phyloP scores from a whole-genome alignment of 1,140 invertebrate genomes.

The Drosophila punjabiensis region DNA sequence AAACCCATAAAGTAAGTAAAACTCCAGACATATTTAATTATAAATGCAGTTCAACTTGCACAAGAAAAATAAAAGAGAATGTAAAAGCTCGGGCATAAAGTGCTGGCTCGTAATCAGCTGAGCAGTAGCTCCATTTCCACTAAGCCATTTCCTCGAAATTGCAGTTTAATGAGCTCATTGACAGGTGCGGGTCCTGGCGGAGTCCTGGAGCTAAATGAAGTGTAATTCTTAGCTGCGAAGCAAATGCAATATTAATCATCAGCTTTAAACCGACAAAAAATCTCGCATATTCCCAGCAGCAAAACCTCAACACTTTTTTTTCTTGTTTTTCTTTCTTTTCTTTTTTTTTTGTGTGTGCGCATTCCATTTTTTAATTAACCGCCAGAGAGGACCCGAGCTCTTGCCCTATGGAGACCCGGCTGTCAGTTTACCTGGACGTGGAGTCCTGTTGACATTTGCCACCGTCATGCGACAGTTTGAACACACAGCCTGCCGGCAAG shows the following conservation, averaged over 20 bases:
- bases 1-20: slow-evolving; percentile 43
- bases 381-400: slow-evolving; percentile 47
- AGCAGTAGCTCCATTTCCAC: slow-evolving; percentile 51
- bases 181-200: slow-evolving; percentile 41
- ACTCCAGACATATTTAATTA: slow-evolving; percentile 69
- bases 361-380: slow-evolving; percentile 78
- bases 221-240: slow-evolving; percentile 31
- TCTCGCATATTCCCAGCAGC: slow-evolving; percentile 21
- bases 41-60: slow-evolving; percentile 43
- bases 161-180: slow-evolving; percentile 81
- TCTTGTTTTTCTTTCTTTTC: background rate
- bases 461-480: slow-evolving; percentile 70
- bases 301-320: slow-evolving; percentile 48
- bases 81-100: slow-evolving; percentile 28
- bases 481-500: slow-evolving; percentile 30
- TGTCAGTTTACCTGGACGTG: slow-evolving; percentile 71
- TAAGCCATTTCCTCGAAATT: slow-evolving; percentile 59
- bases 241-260: slow-evolving; percentile 67
- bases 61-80: slow-evolving; percentile 22
- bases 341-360: slow-evolving; percentile 13
- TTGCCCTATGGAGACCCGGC: slow-evolving; percentile 35
- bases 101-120: slow-evolving; percentile 47
- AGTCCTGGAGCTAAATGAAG: slow-evolving; percentile 53
- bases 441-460: slow-evolving; percentile 78
- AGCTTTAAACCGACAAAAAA: slow-evolving; percentile 37